Conservation (phyloP, 2,113 vertebrate genomes). For the Indicator indicator region DNA sequence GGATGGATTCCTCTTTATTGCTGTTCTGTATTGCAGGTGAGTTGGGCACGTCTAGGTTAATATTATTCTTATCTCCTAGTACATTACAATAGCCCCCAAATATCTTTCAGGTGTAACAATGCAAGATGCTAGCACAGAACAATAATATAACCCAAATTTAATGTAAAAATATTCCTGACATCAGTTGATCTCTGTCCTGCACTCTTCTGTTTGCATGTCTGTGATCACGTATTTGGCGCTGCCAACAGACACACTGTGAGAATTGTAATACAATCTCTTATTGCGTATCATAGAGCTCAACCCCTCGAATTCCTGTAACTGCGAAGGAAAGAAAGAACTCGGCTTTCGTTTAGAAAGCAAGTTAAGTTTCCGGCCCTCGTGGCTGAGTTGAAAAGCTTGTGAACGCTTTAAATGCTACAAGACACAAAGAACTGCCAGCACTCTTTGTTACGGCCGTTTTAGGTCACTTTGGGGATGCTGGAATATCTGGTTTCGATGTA, state of each 20-base stretch:
- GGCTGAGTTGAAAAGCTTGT: background rate
- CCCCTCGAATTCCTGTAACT: background rate
- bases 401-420: background rate
- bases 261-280: background rate
- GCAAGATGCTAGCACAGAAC: background rate
- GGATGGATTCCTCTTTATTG: background rate
- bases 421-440: constrained; percentile 46
- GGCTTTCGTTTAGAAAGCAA: background rate
- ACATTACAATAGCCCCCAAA: background rate
- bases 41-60: background rate
- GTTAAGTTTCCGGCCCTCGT: background rate
- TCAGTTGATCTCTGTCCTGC: background rate
- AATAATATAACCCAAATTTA: rapidly evolving
- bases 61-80: background rate
- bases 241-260: background rate
- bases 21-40: rapidly evolving
- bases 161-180: background rate
- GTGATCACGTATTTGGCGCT: background rate
- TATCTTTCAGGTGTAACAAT: background rate
- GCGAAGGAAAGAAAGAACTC: background rate
- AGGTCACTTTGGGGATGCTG: background rate
- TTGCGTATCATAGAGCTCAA: background rate
- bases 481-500: background rate
- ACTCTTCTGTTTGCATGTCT: background rate
- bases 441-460: background rate